Evolutionary conservation across 2,888 invertebrate species (phyloP).

Genomic region (Leucoma salicis): DNA sequence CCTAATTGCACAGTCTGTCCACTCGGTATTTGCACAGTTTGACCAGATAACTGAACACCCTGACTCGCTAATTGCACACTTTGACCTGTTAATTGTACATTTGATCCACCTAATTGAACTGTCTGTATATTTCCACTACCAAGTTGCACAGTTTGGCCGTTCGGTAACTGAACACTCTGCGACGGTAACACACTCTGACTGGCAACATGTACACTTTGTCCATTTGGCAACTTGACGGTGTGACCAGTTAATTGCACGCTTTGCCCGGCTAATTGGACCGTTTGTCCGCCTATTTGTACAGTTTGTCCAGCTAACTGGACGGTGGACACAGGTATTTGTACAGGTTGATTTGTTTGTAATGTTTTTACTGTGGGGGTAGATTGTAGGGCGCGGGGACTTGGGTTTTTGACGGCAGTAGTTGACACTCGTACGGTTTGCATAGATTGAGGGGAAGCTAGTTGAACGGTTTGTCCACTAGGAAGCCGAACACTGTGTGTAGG

Average conservation of each 20-base stretch:
- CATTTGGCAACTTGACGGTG: slow-evolving; percentile 72
- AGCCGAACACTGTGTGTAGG: slow-evolving; percentile 66
- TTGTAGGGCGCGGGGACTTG: slow-evolving; percentile 45
- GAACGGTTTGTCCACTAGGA: slow-evolving; percentile 70
- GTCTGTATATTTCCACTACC: slow-evolving; percentile 52
- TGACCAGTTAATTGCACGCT: slow-evolving; percentile 71
- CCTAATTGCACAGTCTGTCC: slow-evolving; percentile 43
- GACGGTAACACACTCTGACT: slow-evolving; percentile 58
- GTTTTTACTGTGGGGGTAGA: slow-evolving; percentile 46
- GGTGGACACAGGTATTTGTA: slow-evolving; percentile 63
- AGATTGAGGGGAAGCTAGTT: slow-evolving; percentile 58
- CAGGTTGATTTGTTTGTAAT: slow-evolving; percentile 41
- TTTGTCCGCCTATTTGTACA: slow-evolving; percentile 66
- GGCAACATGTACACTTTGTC: slow-evolving; percentile 64
- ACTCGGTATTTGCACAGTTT: slow-evolving; percentile 48
- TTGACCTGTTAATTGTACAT: slow-evolving; percentile 45
- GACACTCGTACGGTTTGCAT: slow-evolving; percentile 54
- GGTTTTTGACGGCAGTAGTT: slow-evolving; percentile 40
- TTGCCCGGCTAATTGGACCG: slow-evolving; percentile 64
- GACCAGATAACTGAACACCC: slow-evolving; percentile 33
- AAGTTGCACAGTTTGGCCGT: slow-evolving; percentile 64
- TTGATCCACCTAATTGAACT: slow-evolving; percentile 38
- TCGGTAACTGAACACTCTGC: slow-evolving; percentile 56
- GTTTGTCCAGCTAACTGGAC: slow-evolving; percentile 64
- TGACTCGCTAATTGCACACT: slow-evolving; percentile 46